Evolutionary conservation across 2,888 invertebrate genomes (phyloP).

Genomic region (Ashinkailepas kermadecensis): DNA sequence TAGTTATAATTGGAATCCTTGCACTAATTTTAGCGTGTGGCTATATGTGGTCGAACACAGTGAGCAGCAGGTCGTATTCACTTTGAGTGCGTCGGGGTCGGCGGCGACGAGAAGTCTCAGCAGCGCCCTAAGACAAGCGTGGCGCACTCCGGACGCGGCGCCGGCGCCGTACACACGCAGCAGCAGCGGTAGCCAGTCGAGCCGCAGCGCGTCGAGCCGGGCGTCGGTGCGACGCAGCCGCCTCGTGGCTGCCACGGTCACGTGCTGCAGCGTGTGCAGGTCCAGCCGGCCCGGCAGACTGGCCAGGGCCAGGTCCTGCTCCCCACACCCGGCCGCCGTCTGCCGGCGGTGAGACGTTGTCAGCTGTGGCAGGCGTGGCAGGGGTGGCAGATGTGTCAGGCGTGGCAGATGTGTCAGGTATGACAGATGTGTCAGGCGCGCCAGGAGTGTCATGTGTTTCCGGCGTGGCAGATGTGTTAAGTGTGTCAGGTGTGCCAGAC

Average conservation of each 20-base stretch:
- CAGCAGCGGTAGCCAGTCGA: conserved; percentile 2
- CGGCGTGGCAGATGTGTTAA: no score
- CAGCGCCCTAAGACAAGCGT: conserved; percentile 91
- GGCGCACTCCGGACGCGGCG: conserved; percentile 93
- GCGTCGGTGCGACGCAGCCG: no score
- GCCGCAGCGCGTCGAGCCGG: not conserved
- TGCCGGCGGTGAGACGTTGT: not conserved
- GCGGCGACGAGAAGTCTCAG: conserved; percentile 95
- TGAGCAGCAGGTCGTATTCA: not conserved
- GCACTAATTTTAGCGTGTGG: no score
- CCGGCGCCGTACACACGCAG: conserved; percentile 82
- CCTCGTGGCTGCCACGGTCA: no score
- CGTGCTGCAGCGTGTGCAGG: no score
- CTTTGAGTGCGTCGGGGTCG: conserved; percentile 65
- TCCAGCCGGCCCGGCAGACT: not conserved
- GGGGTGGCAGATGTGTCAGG: no score
- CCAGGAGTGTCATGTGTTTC: no score
- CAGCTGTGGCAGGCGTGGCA: conserved; percentile 29
- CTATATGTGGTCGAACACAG: no score
- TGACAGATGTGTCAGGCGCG: no score
- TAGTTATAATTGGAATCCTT: no score
- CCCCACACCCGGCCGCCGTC: not conserved
- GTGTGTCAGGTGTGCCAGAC: no score
- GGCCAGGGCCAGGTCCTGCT: not conserved
- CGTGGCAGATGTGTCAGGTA: no score